phyloP scores from a whole-genome alignment of 1,140 invertebrate species.

The Drosophila lowei region DNA sequence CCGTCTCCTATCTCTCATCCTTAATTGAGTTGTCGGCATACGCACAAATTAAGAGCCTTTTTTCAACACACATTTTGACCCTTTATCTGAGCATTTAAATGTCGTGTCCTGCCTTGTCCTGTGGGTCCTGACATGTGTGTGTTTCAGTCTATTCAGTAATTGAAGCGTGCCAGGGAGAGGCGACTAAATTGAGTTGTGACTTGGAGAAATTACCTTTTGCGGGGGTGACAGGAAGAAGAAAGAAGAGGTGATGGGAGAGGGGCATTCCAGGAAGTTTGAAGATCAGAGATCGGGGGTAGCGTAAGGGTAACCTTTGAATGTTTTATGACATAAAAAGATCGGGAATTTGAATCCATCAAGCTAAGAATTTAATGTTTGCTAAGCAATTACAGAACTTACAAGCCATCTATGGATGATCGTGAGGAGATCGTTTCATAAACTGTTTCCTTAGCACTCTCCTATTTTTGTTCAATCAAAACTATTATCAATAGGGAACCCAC shows the following conservation, averaged over 20 bases:
- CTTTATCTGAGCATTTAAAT: conserved; percentile 60
- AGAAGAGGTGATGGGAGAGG: background rate
- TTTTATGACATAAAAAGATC: background rate
- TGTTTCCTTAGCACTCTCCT: too few species aligned
- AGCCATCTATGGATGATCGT: too few species aligned
- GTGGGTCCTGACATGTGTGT: background rate
- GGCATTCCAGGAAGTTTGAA: background rate
- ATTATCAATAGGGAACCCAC: too few species aligned
- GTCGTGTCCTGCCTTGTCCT: conserved; percentile 3
- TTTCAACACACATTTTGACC: conserved; percentile 61
- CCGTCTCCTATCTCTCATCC: conserved; percentile 21
- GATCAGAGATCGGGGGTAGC: too few species aligned
- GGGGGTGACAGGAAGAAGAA: conserved; percentile 1
- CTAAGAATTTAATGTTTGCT: too few species aligned
- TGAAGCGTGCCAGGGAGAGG: conserved; percentile 55
- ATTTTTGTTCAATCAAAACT: too few species aligned
- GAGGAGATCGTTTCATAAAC: too few species aligned
- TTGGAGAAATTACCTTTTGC: conserved; percentile 4
- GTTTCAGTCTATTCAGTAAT: conserved; percentile 12
- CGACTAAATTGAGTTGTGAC: conserved; percentile 48
- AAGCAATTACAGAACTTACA: too few species aligned
- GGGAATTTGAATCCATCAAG: too few species aligned
- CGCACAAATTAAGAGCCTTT: conserved; percentile 28
- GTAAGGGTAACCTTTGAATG: too few species aligned
- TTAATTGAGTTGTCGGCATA: conserved; percentile 69